Evolutionary conservation across 2,888 invertebrate species (phyloP), one percentile per base, ranked within the genome.

Genomic region (Tiliacea aurago): DNA sequence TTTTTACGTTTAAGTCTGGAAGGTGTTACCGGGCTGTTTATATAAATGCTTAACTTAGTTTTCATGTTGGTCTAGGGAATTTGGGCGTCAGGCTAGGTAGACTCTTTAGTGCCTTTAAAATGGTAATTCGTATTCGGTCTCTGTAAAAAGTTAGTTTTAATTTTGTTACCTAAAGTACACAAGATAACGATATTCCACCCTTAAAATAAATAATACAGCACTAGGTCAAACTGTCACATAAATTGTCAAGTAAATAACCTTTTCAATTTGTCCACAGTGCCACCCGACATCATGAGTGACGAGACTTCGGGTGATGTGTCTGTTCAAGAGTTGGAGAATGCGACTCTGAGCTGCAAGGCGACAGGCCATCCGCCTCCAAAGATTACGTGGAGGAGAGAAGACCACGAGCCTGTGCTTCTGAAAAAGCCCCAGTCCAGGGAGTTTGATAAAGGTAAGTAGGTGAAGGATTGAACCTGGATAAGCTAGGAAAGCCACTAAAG

Each of bases 321-420:
- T 41, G 98, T 98, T 20, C 97, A 98, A 84, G 99, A 99, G 95
- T 97, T 98, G 84, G 98, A 98, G 90, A 98, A 98, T 86, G 98
- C 98, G 0, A 98, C 98, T 5, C 96, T 99, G n/a, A 97, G 97
- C 41, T 99, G 99, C 90, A 98, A 97, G 73, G 98, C 98, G 2
- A 98, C 98, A 0, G 98, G 99, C 2, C 98, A 98, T 83, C 99
- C 99, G 0, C 96, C 97, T 20, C 98, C 98, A 0, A 97, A 97
- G 83, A 98, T 99, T 86, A 98, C 97, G 15, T 99, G 99, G 99
- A 97, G 98, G 83, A 95, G 98, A 66, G 98, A 98, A 90, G 98
- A 98, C 90, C 97, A 98, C 65, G 97, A 97, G 87, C 96, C 97
- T 67, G 97, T 97, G 76, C 90, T 97, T 58, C 90, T 97, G 74